Base-by-base conservation (phyloP, 35 echinoderm and acorn worm species). In the Heliocidaris erythrogramma region DNA sequence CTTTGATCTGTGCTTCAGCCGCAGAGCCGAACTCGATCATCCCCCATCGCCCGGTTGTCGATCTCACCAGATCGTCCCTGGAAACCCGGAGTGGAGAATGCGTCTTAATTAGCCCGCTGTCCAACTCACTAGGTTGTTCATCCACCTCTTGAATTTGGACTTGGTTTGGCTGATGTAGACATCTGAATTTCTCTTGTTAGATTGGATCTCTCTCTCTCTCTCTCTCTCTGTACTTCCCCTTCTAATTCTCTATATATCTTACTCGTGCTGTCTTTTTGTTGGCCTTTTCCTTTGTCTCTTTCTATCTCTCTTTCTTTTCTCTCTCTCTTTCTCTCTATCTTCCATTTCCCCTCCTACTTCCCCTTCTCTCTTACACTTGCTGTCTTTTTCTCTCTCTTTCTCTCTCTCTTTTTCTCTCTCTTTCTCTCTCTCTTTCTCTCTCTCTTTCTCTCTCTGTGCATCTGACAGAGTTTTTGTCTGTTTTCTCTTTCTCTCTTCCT, bases 51-150 rank as follows among this genome's bases (percentile, higher is more conserved):
- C 48, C 59, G 7, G 48, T 18, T n/a, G 65, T 78, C 65, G 65
- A 78, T 93, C 92, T 32, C 30, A 21, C 59, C 18, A 18, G 21
- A 78, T 59, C 32, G 59, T 89, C 87, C 87, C 87, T 89, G 31
- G 87, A 30, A 89, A 89, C 16, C 5, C 0, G 47, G 87, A n/a
- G 10, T 29, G 87, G 47, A 9, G 2, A 13, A 89, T 89, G 87
- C 30, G 17, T 89, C 87, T 89, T 89, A 48, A 89, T 89, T 89
- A 89, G 65, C 65, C 14, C 27, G 27, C 65, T 78, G 65, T 78
- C 65, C 65, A 18, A 6, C 21, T 69, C 24, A 2, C 17, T 78
- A 27, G 65, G 21, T 78, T 78, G 18, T 7, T 78, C 14, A 21
- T 78, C 65, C 18, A 78, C 65, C 21, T 17, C 65, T 78, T 24